These are phyloP conservation scores for Morpho deidamia DNA, from an alignment of 2,888 invertebrate genomes.

Conservation along the genomic window DNA sequence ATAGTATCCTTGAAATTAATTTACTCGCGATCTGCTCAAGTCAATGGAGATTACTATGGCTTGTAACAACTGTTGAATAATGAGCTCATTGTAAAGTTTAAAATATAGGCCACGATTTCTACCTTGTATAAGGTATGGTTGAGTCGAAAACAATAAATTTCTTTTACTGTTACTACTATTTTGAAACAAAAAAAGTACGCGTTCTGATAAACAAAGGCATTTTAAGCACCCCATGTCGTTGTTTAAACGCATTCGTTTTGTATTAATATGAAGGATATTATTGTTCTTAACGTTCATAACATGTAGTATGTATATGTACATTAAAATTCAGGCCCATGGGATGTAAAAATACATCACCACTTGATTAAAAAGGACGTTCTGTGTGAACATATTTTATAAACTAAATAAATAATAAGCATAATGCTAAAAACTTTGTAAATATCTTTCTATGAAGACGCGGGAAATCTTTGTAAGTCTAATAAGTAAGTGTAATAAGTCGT, in stretches of 20 bases:
- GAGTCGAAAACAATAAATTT: slow-evolving; percentile 3
- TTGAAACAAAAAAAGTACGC: slow-evolving; percentile 1
- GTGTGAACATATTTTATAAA: no score
- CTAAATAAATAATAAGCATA: no score
- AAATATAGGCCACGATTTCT: slow-evolving; percentile 11
- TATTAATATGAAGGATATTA: neutral
- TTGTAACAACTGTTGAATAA: slow-evolving; percentile 9
- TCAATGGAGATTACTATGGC: slow-evolving; percentile 4
- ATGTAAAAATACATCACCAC: no score
- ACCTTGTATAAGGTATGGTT: slow-evolving; percentile 6
- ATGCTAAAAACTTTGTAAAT: no score
- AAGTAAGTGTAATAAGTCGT: no score
- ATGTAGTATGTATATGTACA: no score
- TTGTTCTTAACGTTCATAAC: no score
- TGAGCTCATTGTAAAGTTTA: slow-evolving; percentile 6
- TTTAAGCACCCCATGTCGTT: neutral
- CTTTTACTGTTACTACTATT: slow-evolving; percentile 1
- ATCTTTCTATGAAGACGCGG: no score
- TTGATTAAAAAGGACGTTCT: no score
- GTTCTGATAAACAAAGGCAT: slow-evolving; percentile 6
- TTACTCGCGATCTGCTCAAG: slow-evolving; percentile 6
- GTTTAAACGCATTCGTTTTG: neutral
- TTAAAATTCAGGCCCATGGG: no score
- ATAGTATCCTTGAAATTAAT: slow-evolving; percentile 38
- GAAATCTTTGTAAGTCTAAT: slow-evolving; percentile 5